phyloP scores from a whole-genome alignment of 2,113 vertebrate genomes.

The Spizaetus ornatus region DNA sequence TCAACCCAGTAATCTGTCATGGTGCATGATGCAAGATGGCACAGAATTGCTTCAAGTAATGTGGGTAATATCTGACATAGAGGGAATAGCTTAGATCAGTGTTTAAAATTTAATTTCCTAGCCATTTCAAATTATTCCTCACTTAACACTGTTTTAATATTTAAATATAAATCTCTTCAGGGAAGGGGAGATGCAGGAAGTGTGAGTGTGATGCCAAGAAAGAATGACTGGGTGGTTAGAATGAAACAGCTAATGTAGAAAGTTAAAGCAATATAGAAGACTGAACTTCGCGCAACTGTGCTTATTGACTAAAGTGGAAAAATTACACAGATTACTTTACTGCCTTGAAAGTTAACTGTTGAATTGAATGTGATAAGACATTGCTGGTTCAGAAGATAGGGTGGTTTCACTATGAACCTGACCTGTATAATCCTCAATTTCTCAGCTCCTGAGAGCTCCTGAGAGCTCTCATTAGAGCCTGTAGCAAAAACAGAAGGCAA shows the following conservation, averaged over 20 bases:
- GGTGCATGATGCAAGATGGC: background rate
- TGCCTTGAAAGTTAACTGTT: background rate
- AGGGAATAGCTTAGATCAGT: background rate
- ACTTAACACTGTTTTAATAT: conserved; percentile 21
- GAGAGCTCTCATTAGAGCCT: background rate
- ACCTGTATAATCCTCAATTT: background rate
- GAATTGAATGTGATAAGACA: background rate
- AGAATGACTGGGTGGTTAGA: background rate
- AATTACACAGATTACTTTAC: background rate
- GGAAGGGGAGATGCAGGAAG: background rate
- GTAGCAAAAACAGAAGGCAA: background rate
- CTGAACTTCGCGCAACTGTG: background rate
- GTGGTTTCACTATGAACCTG: background rate
- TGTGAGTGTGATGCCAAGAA: background rate
- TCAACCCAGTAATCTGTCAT: background rate
- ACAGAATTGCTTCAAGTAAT: background rate
- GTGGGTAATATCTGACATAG: background rate
- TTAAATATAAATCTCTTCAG: background rate
- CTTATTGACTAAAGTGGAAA: background rate
- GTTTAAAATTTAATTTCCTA: conserved; percentile 29
- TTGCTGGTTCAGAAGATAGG: background rate
- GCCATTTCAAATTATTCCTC: conserved; percentile 17
- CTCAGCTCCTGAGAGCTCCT: background rate
- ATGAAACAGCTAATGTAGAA: background rate
- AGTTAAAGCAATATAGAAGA: background rate